These are phyloP conservation scores for Akabosia matsudoensis DNA, from an alignment of 1,140 invertebrate species.

Conservation along the genomic window DNA sequence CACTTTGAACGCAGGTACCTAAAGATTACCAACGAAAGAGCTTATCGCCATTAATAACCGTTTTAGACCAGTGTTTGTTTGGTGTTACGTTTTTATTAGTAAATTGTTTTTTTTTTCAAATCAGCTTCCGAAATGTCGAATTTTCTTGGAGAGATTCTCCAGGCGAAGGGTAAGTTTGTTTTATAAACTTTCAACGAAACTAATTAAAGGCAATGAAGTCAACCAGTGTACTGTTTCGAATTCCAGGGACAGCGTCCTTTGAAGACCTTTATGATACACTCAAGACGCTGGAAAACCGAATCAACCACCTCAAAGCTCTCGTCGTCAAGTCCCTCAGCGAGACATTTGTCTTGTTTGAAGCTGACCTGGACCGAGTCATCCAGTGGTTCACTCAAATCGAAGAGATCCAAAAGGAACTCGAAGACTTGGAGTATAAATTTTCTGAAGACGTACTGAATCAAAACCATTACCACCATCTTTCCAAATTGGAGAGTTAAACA, in stretches of 20 bases:
- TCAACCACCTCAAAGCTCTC: slow-evolving; percentile 31
- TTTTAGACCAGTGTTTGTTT: no score
- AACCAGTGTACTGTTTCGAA: no score
- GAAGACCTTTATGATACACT: slow-evolving; percentile 32
- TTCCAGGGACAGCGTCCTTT: slow-evolving; percentile 26
- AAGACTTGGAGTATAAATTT: slow-evolving; percentile 13
- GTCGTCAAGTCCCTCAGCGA: slow-evolving; percentile 29
- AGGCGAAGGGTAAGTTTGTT: slow-evolving; percentile 17
- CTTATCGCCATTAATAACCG: no score
- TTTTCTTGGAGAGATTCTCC: slow-evolving; percentile 21
- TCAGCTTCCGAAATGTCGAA: slow-evolving; percentile 16
- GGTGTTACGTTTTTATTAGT: no score
- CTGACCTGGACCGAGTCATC: slow-evolving; percentile 39
- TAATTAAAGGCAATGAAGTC: no score
- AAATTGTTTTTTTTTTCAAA: no score
- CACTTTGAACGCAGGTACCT: no score
- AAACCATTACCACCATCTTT: no score
- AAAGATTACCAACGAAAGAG: no score
- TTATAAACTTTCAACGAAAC: no score
- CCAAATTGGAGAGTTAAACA: no score
- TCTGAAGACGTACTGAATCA: slow-evolving; percentile 33
- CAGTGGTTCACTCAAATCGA: slow-evolving; percentile 32
- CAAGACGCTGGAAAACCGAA: slow-evolving; percentile 17
- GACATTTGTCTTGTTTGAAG: slow-evolving; percentile 37
- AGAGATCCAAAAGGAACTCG: slow-evolving; percentile 18